Percentiles rank a stretch among this genome's conserved stretches.
These are phyloP conservation scores for Psittacula echo DNA, from an alignment of 2,797 vertebrate species.

Conservation along the genomic window DNA sequence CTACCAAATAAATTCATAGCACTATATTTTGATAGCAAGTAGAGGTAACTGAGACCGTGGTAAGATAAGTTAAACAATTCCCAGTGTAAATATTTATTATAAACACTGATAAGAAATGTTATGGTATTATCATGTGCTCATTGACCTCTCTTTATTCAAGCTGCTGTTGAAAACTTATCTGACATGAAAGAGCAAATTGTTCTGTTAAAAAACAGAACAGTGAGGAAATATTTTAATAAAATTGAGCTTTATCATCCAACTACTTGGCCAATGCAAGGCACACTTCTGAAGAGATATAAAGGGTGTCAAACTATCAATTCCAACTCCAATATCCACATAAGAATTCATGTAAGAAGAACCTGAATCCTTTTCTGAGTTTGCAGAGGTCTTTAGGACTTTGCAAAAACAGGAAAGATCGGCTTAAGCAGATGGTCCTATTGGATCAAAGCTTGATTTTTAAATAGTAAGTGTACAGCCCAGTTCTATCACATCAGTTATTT, in stretches of 20 bases:
- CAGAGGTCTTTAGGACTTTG: neutral
- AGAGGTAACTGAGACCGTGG: neutral
- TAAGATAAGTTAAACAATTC: constrained; percentile 7
- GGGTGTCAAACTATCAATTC: neutral
- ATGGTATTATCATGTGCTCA: neutral
- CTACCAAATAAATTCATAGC: neutral
- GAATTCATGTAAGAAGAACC: neutral
- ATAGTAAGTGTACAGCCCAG: neutral
- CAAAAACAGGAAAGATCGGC: neutral
- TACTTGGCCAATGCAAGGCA: neutral
- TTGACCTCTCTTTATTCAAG: constrained; percentile 1
- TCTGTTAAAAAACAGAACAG: neutral
- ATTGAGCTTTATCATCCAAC: neutral
- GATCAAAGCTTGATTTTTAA: neutral
- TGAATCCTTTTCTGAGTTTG: neutral
- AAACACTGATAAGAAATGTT: constrained; percentile 23
- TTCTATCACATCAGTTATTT: neutral
- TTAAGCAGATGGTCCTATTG: neutral
- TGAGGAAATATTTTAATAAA: constrained; percentile 19
- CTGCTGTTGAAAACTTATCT: constrained; percentile 11
- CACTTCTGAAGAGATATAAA: neutral
- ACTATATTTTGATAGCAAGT: neutral
- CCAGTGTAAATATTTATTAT: neutral
- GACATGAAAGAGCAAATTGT: neutral
- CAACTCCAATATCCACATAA: neutral